Base-by-base conservation (phyloP, 2,797 vertebrate genomes). In the Sphaeramia orbicularis region DNA sequence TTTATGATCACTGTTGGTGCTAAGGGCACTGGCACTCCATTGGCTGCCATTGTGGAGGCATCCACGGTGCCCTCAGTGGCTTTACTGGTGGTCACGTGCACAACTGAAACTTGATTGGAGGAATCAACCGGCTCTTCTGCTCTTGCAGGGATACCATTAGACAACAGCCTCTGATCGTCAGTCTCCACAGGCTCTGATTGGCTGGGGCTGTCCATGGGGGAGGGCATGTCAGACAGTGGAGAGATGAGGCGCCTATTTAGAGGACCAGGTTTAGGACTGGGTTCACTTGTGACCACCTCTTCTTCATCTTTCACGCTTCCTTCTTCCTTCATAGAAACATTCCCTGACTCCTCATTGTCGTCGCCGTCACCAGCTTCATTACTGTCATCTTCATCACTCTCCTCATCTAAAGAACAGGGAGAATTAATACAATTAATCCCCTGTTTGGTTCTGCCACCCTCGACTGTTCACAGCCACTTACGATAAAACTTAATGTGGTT, bases 171-270 rank as follows among this genome's bases (percentile, higher is more conserved):
- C 50, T 40, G 42, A 2, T 60, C 2, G 0, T 75, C 66, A 0
- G 65, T 42, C 45, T 71, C 68, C 61, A 4, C 1, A 5, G 77
- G 37, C 60, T 89, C 86, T 1, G 90, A 86, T 52, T 89, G 91
- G 76, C 80, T 78, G 50, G 86, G 90, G 40, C 82, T 90, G 71
- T 89, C 76, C 0, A 50, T 55, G 0, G 86, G 78, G 21, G 86
- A 90, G 15, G 79, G 71, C 61, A 60, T 15, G 47, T 80, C 76
- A 0, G 71, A 81, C 40, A 56, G n/a, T 0, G 53, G 74, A 1
- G 74, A 81, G 35, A 54, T 35, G 0, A 75, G 78, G 2, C 76
- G 75, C 15, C 49, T 45, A 11, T 48, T 66, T 1, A 79, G 83
- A 1, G 79, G 83, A 1, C 76, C 53, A 4, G 85, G 58, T 2